A percentile compares a stretch with the other conserved stretches of the same genome.
Evolutionary conservation across 2,888 invertebrate genomes (phyloP).

Genomic region (Ceriagrion tenellum): DNA sequence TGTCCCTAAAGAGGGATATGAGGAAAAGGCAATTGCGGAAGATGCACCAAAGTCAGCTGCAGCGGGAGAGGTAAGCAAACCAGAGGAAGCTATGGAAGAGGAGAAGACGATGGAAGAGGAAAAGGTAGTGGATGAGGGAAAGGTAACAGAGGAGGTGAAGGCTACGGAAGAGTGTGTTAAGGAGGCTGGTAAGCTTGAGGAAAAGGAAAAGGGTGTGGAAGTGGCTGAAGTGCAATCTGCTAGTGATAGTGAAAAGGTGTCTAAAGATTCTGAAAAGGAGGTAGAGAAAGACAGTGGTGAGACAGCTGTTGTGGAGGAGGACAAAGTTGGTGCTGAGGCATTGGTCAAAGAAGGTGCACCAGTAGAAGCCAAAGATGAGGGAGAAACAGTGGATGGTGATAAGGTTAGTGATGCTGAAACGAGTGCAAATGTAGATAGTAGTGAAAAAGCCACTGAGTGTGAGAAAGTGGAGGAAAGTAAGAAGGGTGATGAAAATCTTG

Average conservation of each 20-base stretch:
- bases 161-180: constrained; percentile 69
- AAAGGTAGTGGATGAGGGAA: constrained; percentile 71
- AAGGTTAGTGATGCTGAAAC: constrained; percentile 64
- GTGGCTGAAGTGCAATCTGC: constrained; percentile 55
- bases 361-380: constrained; percentile 68
- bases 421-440: constrained; percentile 72
- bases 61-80: constrained; percentile 72
- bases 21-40: constrained; percentile 74
- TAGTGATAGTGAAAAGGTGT: constrained; percentile 59
- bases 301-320: constrained; percentile 51
- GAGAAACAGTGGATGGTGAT: constrained; percentile 69
- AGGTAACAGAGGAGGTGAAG: constrained; percentile 70
- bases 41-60: neutral
- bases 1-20: constrained; percentile 65
- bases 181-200: constrained; percentile 54
- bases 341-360: constrained; percentile 72
- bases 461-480: constrained; percentile 70
- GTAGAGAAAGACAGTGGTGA: constrained; percentile 5
- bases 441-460: constrained; percentile 72
- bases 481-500: constrained; percentile 71
- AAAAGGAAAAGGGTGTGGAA: constrained; percentile 68
- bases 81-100: constrained; percentile 70
- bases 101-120: constrained; percentile 70
- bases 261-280: constrained; percentile 51
- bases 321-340: constrained; percentile 60